Conservation (phyloP, 2,888 invertebrate genomes). For the Sphaerophoria taeniata region DNA sequence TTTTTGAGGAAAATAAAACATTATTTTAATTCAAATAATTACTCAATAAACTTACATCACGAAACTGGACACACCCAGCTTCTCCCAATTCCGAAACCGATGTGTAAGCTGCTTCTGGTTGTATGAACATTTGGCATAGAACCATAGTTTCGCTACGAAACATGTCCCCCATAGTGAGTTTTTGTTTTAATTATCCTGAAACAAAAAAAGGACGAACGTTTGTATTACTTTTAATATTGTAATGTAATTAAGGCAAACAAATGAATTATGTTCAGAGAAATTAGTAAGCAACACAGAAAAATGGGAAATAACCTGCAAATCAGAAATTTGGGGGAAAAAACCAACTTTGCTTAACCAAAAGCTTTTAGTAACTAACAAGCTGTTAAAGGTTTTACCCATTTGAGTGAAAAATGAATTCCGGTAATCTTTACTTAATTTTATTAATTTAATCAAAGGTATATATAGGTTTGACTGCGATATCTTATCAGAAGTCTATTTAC, state of each 20-base stretch:
- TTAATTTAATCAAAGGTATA: conserved; percentile 11
- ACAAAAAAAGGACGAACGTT: background rate
- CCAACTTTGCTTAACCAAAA: conserved; percentile 2
- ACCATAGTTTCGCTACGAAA: conserved; percentile 96
- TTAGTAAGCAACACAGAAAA: background rate
- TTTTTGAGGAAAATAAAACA: background rate
- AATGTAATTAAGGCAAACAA: background rate
- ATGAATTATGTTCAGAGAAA: no score
- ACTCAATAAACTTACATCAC: conserved; percentile 90
- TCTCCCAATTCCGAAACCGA: conserved; percentile 97
- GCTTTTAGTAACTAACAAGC: conserved; percentile 24
- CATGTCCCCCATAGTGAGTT: conserved; percentile 88
- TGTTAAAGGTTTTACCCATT: background rate
- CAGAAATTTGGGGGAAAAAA: background rate
- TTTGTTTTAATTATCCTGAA: conserved; percentile 38
- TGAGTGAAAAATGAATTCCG: conserved; percentile 16
- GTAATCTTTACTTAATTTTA: conserved; percentile 21
- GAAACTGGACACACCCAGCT: conserved; percentile 96
- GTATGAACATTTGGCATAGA: conserved; percentile 96
- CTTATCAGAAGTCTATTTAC: conserved; percentile 4
- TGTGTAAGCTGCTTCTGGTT: conserved; percentile 97
- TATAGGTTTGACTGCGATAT: conserved; percentile 28
- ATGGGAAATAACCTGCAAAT: background rate
- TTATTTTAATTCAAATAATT: background rate
- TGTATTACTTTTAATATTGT: no score